Conservation (phyloP, 2,113 vertebrate species). For the Etheostoma spectabile region DNA sequence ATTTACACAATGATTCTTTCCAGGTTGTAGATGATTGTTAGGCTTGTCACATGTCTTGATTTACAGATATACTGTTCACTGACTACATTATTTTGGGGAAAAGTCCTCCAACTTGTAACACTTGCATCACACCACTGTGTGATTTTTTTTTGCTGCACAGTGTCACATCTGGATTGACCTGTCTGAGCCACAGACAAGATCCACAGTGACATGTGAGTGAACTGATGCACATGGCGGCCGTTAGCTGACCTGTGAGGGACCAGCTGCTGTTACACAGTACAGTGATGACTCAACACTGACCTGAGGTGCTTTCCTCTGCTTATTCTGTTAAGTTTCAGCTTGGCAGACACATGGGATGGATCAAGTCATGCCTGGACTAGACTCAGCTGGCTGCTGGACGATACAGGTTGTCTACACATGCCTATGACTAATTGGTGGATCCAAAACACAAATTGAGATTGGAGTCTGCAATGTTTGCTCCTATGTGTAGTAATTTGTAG, state of each 20-base stretch:
- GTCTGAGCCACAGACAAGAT: slow-evolving; percentile 11
- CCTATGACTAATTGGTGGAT: slow-evolving; percentile 1
- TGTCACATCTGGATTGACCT: slow-evolving; percentile 8
- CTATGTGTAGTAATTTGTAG: background rate
- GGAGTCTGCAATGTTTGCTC: background rate
- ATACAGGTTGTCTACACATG: slow-evolving; percentile 12
- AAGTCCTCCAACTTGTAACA: background rate
- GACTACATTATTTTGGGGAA: background rate
- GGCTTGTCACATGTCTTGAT: background rate
- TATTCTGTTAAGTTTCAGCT: slow-evolving; percentile 33
- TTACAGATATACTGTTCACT: background rate
- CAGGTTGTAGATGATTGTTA: background rate
- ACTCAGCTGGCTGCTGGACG: slow-evolving; percentile 28
- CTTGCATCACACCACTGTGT: slow-evolving; percentile 8
- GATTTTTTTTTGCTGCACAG: background rate
- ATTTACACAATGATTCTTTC: background rate
- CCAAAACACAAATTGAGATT: background rate
- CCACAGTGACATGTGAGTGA: slow-evolving; percentile 16
- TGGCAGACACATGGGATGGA: slow-evolving; percentile 35
- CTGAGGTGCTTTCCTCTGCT: slow-evolving; percentile 22
- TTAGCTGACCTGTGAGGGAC: slow-evolving; percentile 33
- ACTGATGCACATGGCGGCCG: slow-evolving; percentile 21
- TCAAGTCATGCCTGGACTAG: slow-evolving; percentile 21
- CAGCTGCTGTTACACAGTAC: slow-evolving; percentile 29
- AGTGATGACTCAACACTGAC: slow-evolving; percentile 45